Conservation (phyloP, 2,888 invertebrate species). For the Acrocyrtus sp. region DNA sequence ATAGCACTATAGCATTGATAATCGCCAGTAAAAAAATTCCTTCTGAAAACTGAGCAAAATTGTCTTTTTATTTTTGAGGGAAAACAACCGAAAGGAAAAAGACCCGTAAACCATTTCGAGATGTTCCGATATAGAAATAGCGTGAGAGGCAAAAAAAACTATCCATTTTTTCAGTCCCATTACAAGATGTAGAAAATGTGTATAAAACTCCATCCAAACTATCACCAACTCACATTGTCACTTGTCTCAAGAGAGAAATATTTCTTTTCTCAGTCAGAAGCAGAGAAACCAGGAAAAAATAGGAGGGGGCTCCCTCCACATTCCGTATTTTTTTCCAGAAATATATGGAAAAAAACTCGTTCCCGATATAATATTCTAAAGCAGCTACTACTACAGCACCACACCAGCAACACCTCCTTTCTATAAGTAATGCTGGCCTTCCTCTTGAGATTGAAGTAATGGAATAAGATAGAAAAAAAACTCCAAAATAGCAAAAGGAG, state of each 20-base stretch:
- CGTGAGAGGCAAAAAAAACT: background rate
- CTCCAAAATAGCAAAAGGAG: too few species aligned
- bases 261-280: constrained; percentile 30
- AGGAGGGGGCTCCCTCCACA: too few species aligned
- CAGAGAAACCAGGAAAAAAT: constrained; percentile 4
- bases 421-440: too few species aligned
- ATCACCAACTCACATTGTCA: constrained; percentile 47
- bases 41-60: too few species aligned
- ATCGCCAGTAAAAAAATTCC: too few species aligned
- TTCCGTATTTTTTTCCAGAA: background rate
- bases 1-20: too few species aligned
- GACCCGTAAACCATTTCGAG: constrained; percentile 43
- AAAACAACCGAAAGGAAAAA: too few species aligned
- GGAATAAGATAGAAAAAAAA: constrained; percentile 41
- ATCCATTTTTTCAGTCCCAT: constrained; percentile 37
- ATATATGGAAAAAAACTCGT: constrained; percentile 2
- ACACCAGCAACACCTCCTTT: constrained; percentile 8
- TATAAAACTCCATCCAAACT: constrained; percentile 47
- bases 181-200: constrained; percentile 44
- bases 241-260: constrained; percentile 45
- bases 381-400: background rate
- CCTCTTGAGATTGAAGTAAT: constrained; percentile 40
- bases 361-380: background rate
- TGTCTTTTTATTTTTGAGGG: too few species aligned
- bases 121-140: constrained; percentile 3